A percentile compares a stretch with the other conserved stretches of the same genome.
Conservation (phyloP, 2,888 invertebrate genomes). For the Mesorhabditis spiculigera region DNA sequence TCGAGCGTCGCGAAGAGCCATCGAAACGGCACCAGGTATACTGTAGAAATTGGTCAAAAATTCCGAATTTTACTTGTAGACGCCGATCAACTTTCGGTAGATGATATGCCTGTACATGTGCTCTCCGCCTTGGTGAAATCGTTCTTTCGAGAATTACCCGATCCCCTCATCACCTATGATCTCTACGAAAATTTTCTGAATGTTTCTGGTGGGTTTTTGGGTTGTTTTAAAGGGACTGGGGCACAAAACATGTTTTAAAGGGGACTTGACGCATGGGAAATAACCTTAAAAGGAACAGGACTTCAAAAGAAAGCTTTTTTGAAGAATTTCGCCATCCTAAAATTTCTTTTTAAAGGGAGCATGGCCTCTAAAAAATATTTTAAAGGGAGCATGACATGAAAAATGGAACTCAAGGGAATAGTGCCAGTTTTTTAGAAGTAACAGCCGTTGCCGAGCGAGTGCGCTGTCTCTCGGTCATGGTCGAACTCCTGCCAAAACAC, state of each 20-base stretch:
- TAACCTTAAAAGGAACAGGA: too few species aligned
- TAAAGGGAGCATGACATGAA: background rate
- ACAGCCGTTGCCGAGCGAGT: slow-evolving; percentile 78
- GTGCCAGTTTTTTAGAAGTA: slow-evolving; percentile 65
- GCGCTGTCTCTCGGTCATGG: slow-evolving; percentile 78
- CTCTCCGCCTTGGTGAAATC: slow-evolving; percentile 80
- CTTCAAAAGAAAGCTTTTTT: too few species aligned
- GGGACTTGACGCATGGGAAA: background rate
- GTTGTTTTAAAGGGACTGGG: background rate
- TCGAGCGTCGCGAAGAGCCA: slow-evolving; percentile 58
- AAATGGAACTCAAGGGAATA: background rate
- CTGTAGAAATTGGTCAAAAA: slow-evolving; percentile 2
- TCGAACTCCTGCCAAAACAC: slow-evolving; percentile 81
- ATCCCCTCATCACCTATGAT: slow-evolving; percentile 85
- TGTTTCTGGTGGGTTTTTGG: slow-evolving; percentile 67
- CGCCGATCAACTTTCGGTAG: slow-evolving; percentile 70
- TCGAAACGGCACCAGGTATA: slow-evolving; percentile 61
- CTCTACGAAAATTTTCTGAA: slow-evolving; percentile 89
- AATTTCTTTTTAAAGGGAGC: background rate
- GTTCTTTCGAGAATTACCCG: slow-evolving; percentile 87
- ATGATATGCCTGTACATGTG: slow-evolving; percentile 82
- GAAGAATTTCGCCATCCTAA: too few species aligned
- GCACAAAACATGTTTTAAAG: background rate
- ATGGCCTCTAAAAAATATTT: background rate
- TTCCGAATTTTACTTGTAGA: slow-evolving; percentile 60